Conservation (phyloP, 2,113 vertebrate species). For the Benitochromis conjunctus region DNA sequence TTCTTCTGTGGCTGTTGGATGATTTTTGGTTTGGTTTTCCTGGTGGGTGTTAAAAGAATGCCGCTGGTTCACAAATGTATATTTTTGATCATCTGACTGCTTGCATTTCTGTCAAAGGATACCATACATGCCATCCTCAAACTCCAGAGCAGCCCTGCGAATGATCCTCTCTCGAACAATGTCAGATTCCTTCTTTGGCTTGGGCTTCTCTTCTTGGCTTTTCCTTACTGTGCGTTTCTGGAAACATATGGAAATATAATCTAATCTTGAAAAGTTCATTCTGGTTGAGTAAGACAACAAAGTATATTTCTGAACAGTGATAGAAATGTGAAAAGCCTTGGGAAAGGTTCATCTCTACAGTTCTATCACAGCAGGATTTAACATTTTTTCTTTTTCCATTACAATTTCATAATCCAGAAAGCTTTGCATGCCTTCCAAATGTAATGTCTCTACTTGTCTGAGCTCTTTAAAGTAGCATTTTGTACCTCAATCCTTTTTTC, state of each 20-base stretch:
- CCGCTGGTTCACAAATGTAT: neutral
- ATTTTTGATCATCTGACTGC: neutral
- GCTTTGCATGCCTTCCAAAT: neutral
- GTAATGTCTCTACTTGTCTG: neutral
- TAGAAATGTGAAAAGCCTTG: neutral
- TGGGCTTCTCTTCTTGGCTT: constrained; percentile 70
- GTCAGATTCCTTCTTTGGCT: constrained; percentile 81
- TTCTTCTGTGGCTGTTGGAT: neutral
- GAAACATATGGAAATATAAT: neutral
- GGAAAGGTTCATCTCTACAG: neutral
- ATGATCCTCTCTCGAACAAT: constrained; percentile 92
- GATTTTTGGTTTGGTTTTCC: neutral
- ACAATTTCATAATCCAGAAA: neutral
- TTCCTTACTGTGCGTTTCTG: constrained; percentile 88
- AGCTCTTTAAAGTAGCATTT: neutral
- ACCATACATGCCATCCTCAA: constrained; percentile 99
- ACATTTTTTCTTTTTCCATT: neutral
- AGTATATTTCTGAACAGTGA: neutral
- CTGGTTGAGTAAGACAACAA: neutral
- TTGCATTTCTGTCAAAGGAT: constrained; percentile 75
- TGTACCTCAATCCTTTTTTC: constrained; percentile 97
- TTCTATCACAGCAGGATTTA: neutral
- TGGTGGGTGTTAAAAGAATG: neutral
- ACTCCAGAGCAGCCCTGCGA: constrained; percentile 91
- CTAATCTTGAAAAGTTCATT: neutral